Base-by-base conservation (phyloP, 92 coral and sea anemone genomes). In the Phenganax marumi region DNA sequence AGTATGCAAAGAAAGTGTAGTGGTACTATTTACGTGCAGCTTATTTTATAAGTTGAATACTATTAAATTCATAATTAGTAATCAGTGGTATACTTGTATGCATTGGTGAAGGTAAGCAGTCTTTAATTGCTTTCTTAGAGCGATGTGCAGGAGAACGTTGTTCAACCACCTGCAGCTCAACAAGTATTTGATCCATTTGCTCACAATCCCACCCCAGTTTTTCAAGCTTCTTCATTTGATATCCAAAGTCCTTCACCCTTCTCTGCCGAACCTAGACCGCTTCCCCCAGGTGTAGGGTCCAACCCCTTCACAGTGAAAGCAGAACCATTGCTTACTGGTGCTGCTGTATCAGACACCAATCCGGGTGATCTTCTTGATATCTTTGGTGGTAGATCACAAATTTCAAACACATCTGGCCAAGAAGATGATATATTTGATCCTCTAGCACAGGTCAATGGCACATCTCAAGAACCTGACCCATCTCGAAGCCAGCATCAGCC, bases 371-470 rank as follows among this genome's bases (percentile, higher is more conserved):
- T 86, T 52, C 81, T 85, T 25, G 71, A 75, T 70, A 83, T 84
- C n/a, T 90, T 88, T 70, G 81, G 85, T 22, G 75, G 89, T 52
- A 86, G 77, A 70, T 85, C 84, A 14, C 55, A 75, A 61, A 24
- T 63, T 43, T 50, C 83, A 51, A 85, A 85, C 24, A 50, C 80
- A 23, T 72, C 80, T 51, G 49, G 48, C 68, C 85, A 39, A 73
- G 78, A 64, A 50, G 85, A 86, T 13, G 89, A 51, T 12, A 55
- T 52, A 47, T 81, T 81, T 53, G 89, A 81, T 55, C 89, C 89
- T 60, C 66, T 86, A 7, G 74, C 88, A 8, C 81, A 85, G 3
- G 68, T 56, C 52, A 62, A 62, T 25, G 64, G 73, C 12, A 52
- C 53, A 12, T 14, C 70, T 76, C 84, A 76, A 39, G 68, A 56